phyloP scores from a whole-genome alignment of 2,113 vertebrate species.

The Thymallus thymallus region DNA sequence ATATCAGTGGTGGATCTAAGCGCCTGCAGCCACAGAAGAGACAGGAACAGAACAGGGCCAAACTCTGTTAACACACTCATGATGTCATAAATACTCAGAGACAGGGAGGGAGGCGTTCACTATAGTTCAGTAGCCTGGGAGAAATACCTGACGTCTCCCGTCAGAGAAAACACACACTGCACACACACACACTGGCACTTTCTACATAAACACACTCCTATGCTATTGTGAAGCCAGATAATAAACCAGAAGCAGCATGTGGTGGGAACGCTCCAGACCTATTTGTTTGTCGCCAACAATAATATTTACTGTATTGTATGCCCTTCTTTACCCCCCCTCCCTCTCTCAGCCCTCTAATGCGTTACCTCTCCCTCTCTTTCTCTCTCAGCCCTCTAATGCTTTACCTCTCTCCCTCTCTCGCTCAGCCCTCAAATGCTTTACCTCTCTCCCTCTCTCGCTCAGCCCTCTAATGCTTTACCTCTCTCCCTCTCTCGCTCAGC shows the following conservation, averaged over 20 bases:
- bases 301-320: conserved; percentile 20
- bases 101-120: neutral
- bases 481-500: no score
- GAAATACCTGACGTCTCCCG: neutral
- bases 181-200: neutral
- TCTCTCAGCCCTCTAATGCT: neutral
- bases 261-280: conserved; percentile 11
- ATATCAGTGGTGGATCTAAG: neutral
- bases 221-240: conserved; percentile 14
- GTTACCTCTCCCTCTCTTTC: neutral
- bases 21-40: neutral
- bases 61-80: neutral
- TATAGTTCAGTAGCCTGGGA: neutral
- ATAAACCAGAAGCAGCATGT: neutral
- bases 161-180: conserved; percentile 1
- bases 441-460: no score
- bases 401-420: no score
- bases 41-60: neutral
- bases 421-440: no score
- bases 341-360: neutral
- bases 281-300: conserved; percentile 28
- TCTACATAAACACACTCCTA: neutral
- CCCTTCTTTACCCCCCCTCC: neutral
- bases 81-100: neutral
- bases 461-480: no score